Percentiles rank a stretch among this genome's conserved stretches.
These are phyloP conservation scores for Altica lythri DNA, from an alignment of 2,888 invertebrate species.

Conservation along the genomic window DNA sequence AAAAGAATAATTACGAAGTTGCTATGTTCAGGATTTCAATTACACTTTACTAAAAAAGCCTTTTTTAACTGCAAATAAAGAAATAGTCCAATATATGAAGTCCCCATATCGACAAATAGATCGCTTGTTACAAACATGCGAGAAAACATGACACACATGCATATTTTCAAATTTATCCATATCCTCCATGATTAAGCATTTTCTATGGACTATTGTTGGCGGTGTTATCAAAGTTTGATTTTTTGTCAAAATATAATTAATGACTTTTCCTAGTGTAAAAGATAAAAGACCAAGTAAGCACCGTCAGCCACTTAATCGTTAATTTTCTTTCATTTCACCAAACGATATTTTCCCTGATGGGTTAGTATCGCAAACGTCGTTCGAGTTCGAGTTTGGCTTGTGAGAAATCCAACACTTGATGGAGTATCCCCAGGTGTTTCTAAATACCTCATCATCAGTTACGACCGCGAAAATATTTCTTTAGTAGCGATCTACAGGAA, in stretches of 20 bases:
- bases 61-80: no score
- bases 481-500: conserved; percentile 1
- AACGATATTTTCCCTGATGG: conserved; percentile 23
- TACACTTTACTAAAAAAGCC: no score
- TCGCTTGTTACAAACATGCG: no score
- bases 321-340: conserved; percentile 26
- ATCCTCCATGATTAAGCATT: no score
- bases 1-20: no score
- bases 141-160: no score
- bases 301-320: conserved; percentile 19
- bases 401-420: conserved; percentile 36
- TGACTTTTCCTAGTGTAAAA: conserved; percentile 8
- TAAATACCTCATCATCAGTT: conserved; percentile 33
- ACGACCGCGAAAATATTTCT: conserved; percentile 29
- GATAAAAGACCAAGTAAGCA: conserved; percentile 1
- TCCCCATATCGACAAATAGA: no score
- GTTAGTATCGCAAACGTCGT: conserved; percentile 2
- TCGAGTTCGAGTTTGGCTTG: conserved; percentile 12
- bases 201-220: no score
- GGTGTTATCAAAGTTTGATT: conserved; percentile 15
- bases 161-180: background rate
- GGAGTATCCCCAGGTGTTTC: conserved; percentile 33
- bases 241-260: conserved; percentile 26
- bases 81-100: no score
- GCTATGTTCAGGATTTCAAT: no score